Evolutionary conservation across 2,113 vertebrate genomes (phyloP).

Genomic region (Semnopithecus entellus): DNA sequence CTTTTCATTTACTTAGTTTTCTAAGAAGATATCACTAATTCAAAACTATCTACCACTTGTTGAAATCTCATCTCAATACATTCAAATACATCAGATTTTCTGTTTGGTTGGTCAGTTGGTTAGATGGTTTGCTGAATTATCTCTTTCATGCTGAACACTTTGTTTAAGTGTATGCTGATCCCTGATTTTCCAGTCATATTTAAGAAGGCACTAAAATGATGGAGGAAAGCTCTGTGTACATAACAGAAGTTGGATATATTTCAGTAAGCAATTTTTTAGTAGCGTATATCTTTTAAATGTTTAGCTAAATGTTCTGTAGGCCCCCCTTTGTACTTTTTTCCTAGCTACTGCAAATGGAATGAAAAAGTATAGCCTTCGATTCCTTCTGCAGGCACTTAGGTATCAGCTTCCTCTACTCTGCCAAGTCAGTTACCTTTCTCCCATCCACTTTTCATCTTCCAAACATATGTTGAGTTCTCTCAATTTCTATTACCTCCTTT

Average conservation of each 20-base stretch:
- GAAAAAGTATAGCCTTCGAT: not conserved
- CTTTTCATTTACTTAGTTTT: not conserved
- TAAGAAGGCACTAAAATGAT: not conserved
- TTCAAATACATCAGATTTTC: not conserved
- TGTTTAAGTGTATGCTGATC: not conserved
- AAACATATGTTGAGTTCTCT: constrained; percentile 6
- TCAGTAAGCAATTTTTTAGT: not conserved
- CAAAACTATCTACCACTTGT: not conserved
- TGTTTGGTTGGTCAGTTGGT: not conserved
- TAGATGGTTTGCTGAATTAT: not conserved
- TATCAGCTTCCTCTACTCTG: not conserved
- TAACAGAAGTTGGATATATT: not conserved
- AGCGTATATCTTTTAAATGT: constrained; percentile 1
- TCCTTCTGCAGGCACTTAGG: not conserved
- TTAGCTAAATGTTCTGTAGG: not conserved
- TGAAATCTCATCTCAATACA: constrained; percentile 28
- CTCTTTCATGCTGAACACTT: not conserved
- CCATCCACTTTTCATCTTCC: not conserved
- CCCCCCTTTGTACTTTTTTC: not conserved
- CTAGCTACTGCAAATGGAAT: not conserved
- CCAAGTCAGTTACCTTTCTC: not conserved
- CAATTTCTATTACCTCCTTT: not conserved
- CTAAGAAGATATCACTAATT: not conserved
- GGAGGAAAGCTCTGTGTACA: not conserved
- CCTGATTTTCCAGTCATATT: not conserved